These are phyloP conservation scores for Galerucella calmariensis DNA, from an alignment of 2,888 invertebrate species.

Conservation along the genomic window DNA sequence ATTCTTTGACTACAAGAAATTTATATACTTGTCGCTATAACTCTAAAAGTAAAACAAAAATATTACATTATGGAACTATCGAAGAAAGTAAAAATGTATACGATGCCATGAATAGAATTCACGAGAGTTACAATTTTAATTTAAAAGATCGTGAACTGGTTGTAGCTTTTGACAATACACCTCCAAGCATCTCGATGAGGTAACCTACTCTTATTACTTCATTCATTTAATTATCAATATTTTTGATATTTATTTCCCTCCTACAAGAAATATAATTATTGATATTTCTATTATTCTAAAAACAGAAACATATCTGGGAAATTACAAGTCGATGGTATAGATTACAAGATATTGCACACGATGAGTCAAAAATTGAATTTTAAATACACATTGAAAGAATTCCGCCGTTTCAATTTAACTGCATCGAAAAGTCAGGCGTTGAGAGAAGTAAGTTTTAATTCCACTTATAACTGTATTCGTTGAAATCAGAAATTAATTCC, in stretches of 20 bases:
- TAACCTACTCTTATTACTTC: not conserved
- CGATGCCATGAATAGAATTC: not conserved
- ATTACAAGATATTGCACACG: not conserved
- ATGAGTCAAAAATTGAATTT: constrained; percentile 2
- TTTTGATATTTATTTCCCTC: no score
- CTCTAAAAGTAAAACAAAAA: not conserved
- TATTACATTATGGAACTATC: not conserved
- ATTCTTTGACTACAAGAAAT: not conserved
- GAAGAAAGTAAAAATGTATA: not conserved
- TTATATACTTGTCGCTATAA: not conserved
- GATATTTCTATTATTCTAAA: not conserved
- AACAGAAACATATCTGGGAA: not conserved
- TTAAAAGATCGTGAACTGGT: not conserved
- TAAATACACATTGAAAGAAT: not conserved
- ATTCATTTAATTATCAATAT: no score
- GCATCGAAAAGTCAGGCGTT: not conserved
- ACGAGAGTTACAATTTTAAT: not conserved
- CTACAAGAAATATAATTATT: not conserved
- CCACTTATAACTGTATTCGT: no score
- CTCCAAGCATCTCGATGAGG: not conserved
- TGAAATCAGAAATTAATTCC: no score
- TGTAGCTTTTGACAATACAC: not conserved
- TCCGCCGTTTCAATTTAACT: not conserved
- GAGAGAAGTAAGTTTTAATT: not conserved
- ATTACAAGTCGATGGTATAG: not conserved